phyloP scores from a whole-genome alignment of 2,113 vertebrate genomes.

The Dermatemys mawii region DNA sequence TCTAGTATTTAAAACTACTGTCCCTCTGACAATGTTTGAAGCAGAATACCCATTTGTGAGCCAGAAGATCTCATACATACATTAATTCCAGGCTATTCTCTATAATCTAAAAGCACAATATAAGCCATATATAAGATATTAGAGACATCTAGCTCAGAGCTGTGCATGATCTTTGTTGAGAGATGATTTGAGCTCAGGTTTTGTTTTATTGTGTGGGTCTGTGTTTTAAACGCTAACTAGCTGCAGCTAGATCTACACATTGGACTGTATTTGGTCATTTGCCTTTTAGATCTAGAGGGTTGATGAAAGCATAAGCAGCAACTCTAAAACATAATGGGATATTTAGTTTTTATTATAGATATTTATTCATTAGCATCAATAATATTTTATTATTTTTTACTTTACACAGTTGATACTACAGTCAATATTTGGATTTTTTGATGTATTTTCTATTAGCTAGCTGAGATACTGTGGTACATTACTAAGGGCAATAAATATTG shows the following conservation, averaged over 20 bases:
- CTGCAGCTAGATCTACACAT: background rate
- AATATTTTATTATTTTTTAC: background rate
- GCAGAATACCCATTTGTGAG: background rate
- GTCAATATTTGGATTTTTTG: too few species aligned
- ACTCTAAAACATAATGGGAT: background rate
- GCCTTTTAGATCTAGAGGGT: background rate
- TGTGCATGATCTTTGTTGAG: background rate
- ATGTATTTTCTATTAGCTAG: background rate
- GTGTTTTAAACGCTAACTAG: background rate
- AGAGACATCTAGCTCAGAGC: background rate
- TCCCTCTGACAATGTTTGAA: background rate
- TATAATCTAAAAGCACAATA: background rate
- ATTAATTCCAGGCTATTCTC: background rate
- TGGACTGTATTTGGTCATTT: background rate
- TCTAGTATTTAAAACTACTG: background rate
- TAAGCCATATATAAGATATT: background rate
- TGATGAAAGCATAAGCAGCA: background rate
- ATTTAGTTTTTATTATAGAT: background rate
- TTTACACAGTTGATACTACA: background rate
- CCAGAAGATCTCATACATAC: background rate
- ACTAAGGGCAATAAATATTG: background rate
- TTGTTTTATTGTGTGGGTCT: background rate
- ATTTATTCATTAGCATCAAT: background rate
- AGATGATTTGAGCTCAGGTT: background rate
- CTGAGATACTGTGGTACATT: background rate